These are phyloP conservation scores for Latrodectus geometricus DNA, from an alignment of 1,140 invertebrate species.

Conservation along the genomic window DNA sequence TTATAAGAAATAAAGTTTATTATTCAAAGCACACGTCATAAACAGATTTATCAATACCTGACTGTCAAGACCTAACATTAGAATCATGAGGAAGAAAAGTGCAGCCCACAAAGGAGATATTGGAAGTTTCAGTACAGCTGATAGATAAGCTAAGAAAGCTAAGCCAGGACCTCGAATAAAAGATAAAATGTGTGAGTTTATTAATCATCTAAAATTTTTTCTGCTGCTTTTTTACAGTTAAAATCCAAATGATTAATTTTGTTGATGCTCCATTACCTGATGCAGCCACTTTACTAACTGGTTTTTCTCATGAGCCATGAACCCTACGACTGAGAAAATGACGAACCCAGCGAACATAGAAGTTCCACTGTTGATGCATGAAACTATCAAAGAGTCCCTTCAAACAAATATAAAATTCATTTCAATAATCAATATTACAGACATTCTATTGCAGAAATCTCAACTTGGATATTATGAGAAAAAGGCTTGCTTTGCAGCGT, in stretches of 20 bases:
- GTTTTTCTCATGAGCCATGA: slow-evolving; percentile 90
- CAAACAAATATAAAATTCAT: slow-evolving; percentile 65
- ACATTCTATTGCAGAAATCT: too few relatives aligned
- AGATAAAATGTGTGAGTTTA: neutral
- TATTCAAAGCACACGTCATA: too few relatives aligned
- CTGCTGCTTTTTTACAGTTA: too few relatives aligned
- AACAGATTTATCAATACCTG: slow-evolving; percentile 70
- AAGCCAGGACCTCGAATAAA: slow-evolving; percentile 83
- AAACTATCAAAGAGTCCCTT: slow-evolving; percentile 95
- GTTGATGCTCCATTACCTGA: slow-evolving; percentile 77
- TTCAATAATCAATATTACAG: neutral
- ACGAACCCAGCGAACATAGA: slow-evolving; percentile 99
- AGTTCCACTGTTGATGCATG: slow-evolving; percentile 94
- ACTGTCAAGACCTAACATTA: slow-evolving; percentile 95
- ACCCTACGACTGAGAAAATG: slow-evolving; percentile 98
- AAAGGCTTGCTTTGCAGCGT: too few relatives aligned
- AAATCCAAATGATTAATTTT: neutral
- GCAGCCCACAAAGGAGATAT: slow-evolving; percentile 96
- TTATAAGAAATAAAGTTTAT: too few relatives aligned
- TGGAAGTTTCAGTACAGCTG: slow-evolving; percentile 95
- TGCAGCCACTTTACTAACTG: slow-evolving; percentile 89
- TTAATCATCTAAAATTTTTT: too few relatives aligned
- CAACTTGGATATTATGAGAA: too few relatives aligned
- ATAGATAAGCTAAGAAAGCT: slow-evolving; percentile 97
- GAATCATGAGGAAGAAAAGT: slow-evolving; percentile 98